Conservation (phyloP, 2,113 vertebrate species). For the Laticauda laticaudata region DNA sequence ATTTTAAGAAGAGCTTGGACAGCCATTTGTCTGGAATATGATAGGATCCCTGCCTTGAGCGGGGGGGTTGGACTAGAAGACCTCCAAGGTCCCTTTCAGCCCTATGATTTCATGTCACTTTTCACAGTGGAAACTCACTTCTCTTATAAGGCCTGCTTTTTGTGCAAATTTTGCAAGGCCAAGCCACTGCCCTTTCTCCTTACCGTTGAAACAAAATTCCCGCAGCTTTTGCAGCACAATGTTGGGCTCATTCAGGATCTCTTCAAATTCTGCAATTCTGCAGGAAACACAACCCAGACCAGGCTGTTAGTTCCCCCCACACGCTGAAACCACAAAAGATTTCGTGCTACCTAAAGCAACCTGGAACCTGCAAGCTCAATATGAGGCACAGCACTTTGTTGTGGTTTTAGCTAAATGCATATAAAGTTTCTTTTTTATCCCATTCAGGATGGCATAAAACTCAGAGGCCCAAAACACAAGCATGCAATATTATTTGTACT, state of each 20-base stretch:
- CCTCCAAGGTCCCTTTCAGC: background rate
- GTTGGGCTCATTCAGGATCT: slow-evolving; percentile 80
- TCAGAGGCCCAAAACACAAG: background rate
- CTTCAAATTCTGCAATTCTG: slow-evolving; percentile 93
- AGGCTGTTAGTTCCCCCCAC: background rate
- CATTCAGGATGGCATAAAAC: background rate
- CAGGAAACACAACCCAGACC: background rate
- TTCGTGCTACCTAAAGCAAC: background rate
- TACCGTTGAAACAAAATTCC: slow-evolving; percentile 92
- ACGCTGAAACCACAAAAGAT: background rate
- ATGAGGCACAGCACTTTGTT: background rate
- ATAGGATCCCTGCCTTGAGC: background rate
- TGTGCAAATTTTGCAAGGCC: background rate
- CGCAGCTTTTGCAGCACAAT: slow-evolving; percentile 81
- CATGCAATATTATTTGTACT: background rate
- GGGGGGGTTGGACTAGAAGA: background rate
- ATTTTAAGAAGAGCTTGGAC: too few species aligned
- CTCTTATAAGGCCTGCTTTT: background rate
- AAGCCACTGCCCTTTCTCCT: slow-evolving; percentile 21
- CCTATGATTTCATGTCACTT: background rate
- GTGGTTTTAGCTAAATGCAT: background rate
- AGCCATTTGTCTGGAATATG: too few species aligned
- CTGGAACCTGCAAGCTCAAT: background rate
- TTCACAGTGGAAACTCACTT: background rate
- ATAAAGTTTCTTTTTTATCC: background rate